Conservation (phyloP, 2,797 vertebrate species). For the Urosaurus nigricauda region DNA sequence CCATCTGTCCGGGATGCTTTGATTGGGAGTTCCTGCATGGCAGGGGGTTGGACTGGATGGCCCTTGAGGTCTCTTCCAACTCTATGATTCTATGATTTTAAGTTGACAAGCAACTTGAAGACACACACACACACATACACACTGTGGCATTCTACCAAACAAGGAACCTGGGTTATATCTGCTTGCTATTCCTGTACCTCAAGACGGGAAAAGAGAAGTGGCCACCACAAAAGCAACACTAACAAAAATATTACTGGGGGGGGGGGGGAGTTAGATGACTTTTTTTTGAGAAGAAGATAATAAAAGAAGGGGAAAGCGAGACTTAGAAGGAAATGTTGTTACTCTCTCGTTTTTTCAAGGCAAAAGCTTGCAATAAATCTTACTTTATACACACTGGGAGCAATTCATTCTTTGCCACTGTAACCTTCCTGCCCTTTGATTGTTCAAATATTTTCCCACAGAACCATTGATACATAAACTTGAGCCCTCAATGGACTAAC, state of each 20-base stretch:
- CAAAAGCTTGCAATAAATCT: constrained; percentile 21
- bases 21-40: too few species aligned
- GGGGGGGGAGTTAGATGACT: constrained; percentile 41
- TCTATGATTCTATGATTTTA: too few species aligned
- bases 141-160: constrained; percentile 28
- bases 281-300: constrained; percentile 55
- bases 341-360: constrained; percentile 41
- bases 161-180: constrained; percentile 25
- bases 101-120: too few species aligned
- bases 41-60: too few species aligned
- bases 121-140: too few species aligned
- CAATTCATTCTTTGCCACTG: neutral
- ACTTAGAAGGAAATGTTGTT: constrained; percentile 37
- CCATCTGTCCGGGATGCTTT: too few species aligned
- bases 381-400: constrained; percentile 27
- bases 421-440: constrained; percentile 44
- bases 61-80: too few species aligned
- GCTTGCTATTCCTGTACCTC: constrained; percentile 44
- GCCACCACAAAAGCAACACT: constrained; percentile 28
- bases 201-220: constrained; percentile 42
- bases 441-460: constrained; percentile 45
- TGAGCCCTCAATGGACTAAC: constrained; percentile 21
- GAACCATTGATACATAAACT: neutral
- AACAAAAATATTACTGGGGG: constrained; percentile 25
- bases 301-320: constrained; percentile 17